Evolutionary conservation across 1,140 invertebrate genomes (phyloP), one percentile per base, ranked within the genome.

Genomic region (Caenorhabditis inopinata): DNA sequence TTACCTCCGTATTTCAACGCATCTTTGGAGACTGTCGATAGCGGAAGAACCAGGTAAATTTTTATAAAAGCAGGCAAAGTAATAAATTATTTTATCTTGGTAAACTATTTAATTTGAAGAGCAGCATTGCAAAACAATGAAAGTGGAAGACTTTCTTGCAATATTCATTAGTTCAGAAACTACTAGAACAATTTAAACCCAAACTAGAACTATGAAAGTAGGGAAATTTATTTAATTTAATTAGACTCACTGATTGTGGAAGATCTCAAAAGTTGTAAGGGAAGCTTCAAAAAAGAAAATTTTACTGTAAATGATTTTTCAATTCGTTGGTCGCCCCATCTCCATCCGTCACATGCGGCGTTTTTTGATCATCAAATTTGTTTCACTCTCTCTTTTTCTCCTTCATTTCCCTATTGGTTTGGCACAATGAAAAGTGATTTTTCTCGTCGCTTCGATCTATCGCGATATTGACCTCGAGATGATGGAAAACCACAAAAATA

Each of bases 341-440:
- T 68, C 38, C 38, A 68, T 68, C 58, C 38, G 58, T 68, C 58
- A 68, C 32, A 38, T 62, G 29, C 53, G 21, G 12, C 38, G 58
- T n/a, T 68, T 21, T 68, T 68, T 68, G 58, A 68, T 68, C 58
- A 68, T 68, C n/a, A 32, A 68, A 68, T 32, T 58, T 58, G 29
- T 32, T 21, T 32, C 16, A 4, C 51, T 4, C 25, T 58, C 14
- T 5, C n/a, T 9, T 25, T 51, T 51, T 25, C 27, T 12, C n/a
- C 49, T 25, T 51, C 27, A 11, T 51, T 25, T 51, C 35, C 35
- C 53, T 29, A 29, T 32, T 58, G 2, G 27, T 7, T 68, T 68
- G 58, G 58, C 58, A 68, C 58, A 68, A 42, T 68, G 32, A 68
- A 68, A 68, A 38, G 58, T 68, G 58, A 68, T 68, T 68, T 42